Percentiles rank a stretch among this genome's conserved stretches.
phyloP scores from a whole-genome alignment of 2,113 vertebrate species.

The Phalacrocorax brasilianus region DNA sequence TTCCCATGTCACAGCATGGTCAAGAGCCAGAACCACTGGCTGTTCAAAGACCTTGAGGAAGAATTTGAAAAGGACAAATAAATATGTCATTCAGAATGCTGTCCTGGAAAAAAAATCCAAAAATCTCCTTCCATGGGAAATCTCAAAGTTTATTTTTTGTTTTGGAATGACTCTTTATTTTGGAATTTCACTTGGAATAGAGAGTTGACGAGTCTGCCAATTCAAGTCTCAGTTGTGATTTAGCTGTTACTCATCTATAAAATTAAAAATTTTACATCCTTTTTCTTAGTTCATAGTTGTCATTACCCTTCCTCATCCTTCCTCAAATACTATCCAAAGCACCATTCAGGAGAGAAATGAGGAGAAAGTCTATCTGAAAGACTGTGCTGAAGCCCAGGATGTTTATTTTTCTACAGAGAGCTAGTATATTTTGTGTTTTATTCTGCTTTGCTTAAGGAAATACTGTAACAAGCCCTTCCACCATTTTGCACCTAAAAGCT shows the following conservation, averaged over 20 bases:
- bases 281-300: constrained; percentile 15
- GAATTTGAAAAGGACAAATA: neutral
- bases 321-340: neutral
- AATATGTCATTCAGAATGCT: neutral
- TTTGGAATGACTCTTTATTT: constrained; percentile 26
- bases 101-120: neutral
- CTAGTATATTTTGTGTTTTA: neutral
- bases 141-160: neutral
- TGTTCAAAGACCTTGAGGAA: neutral
- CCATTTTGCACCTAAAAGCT: neutral
- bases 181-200: constrained; percentile 49
- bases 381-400: neutral
- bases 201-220: neutral
- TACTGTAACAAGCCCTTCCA: neutral
- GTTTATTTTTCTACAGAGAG: neutral
- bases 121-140: neutral
- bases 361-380: neutral
- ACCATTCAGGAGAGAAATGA: neutral
- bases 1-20: neutral
- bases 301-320: neutral
- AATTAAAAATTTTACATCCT: neutral
- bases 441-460: neutral
- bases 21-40: neutral
- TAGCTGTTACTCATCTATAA: constrained; percentile 8
- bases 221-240: neutral